Conservation (phyloP, 37 sponge, comb jelly and placozoan genomes). For the Aplysina aerophoba region DNA sequence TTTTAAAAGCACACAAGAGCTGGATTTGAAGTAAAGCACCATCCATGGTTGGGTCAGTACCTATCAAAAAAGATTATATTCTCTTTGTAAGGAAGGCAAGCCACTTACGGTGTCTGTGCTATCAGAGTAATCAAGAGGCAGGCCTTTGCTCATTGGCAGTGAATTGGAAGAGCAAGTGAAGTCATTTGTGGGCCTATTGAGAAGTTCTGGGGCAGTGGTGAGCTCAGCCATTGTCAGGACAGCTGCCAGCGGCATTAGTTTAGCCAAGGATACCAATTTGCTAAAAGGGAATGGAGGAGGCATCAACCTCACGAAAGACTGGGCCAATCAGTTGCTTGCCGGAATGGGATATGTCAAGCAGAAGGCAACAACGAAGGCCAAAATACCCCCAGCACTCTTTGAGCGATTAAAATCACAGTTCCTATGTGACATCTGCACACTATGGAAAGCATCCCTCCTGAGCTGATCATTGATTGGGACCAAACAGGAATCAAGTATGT, state of each 20-base stretch:
- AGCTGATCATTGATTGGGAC: slow-evolving; percentile 35
- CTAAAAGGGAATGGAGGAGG: background rate
- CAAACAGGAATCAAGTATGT: slow-evolving; percentile 44
- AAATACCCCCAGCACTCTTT: background rate
- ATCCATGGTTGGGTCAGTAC: slow-evolving; percentile 18
- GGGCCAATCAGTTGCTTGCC: slow-evolving; percentile 4
- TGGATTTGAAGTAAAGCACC: slow-evolving; percentile 15
- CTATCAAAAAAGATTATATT: slow-evolving; percentile 6
- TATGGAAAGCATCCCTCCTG: slow-evolving; percentile 24
- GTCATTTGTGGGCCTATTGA: slow-evolving; percentile 26
- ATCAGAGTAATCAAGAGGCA: slow-evolving; percentile 24
- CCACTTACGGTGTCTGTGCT: slow-evolving; percentile 7
- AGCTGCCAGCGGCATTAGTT: slow-evolving; percentile 29
- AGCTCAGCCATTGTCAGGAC: slow-evolving; percentile 22
- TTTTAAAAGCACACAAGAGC: slow-evolving; percentile 18
- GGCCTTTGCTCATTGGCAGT: slow-evolving; percentile 16
- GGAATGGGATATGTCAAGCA: background rate
- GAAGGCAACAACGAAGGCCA: background rate
- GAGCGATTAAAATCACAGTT: slow-evolving; percentile 3
- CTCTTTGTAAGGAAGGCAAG: slow-evolving; percentile 20
- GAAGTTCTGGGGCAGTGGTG: slow-evolving; percentile 18
- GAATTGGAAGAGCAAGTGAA: slow-evolving; percentile 30
- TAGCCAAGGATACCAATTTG: background rate
- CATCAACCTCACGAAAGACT: background rate
- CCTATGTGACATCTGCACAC: slow-evolving; percentile 19